Evolutionary conservation across 1,140 invertebrate genomes (phyloP), one percentile per base, ranked within the genome.

Genomic region (Apis cerana): DNA sequence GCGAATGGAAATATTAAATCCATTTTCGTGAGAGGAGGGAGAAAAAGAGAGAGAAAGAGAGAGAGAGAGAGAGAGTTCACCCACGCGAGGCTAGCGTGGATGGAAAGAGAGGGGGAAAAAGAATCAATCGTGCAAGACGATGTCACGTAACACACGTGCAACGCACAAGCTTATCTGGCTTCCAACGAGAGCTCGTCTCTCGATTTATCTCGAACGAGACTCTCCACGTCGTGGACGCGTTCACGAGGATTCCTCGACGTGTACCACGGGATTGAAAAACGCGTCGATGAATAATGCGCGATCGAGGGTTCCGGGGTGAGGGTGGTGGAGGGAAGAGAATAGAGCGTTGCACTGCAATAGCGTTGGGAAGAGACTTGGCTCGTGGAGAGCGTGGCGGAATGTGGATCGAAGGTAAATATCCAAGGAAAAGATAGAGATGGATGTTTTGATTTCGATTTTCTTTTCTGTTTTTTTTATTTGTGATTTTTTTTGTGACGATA

Each of bases 1-100:
- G 80, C 81, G 84, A 88, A 88, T 85, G 84, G 80, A 90, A 88
- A 90, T 90, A 90, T 91, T 88, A 91, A 91, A 91, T 90, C 85
- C 84, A 86, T 86, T 86, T 88, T 90, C 78, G 86, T 48, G n/a
- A 67, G 48, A 64, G 62, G 50, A 52, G n/a, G 33, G 65, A 76
- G 54, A 2, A 4, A 56, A 7, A 54, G 54, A 61, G n/a, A 23
- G 23, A 4, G 54, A 56, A 7, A 54, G 54, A 54, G 15, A 56
- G 12, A 17, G 7, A 56, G 7, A 17, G 54, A 17, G 7, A 17
- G 54, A 54, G 33, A 43, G 33, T 43, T 43, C 33, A 43, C 33
- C 33, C 33, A 43, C 33, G 33, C 33, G 33, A 43, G 33, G 33
- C 33, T 2, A 43, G 33, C 33, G 33, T 43, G 33, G 33, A 43